Base-by-base conservation (phyloP, 2,113 vertebrate species). In the Rhizomys pruinosus region DNA sequence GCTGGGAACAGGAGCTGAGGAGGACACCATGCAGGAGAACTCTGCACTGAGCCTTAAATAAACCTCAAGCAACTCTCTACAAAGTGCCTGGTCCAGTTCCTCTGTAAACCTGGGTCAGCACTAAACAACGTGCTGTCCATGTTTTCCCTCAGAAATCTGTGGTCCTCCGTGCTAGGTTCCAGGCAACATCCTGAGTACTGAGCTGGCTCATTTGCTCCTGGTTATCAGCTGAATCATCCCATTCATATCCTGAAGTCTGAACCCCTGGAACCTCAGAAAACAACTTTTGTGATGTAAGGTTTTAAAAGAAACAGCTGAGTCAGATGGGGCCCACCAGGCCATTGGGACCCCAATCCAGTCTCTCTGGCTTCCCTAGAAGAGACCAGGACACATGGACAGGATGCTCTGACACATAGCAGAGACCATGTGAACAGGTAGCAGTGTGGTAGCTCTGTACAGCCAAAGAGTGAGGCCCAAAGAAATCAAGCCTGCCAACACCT, bases 141-240 rank as follows among this genome's bases (percentile, higher is more conserved):
- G 1, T 15, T 44, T 57, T 86, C 39, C 55, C 73, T 66, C 34
- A 22, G 47, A 55, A 78, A 8, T 16, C 22, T 0, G 0, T 42
- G 64, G 34, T 22, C 39, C 29, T 27, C 0, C 0, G 2, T 37
- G 0, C 39, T 34, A 1, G 79, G 5, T 34, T 74, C 61, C 22
- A 10, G 61, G 29, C 73, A 34, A 27, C 52, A 42, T 71, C 55
- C 55, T 72, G 29, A 84, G 52, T 27, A 59, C 27, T 80, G 68
- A 0, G 0, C 20, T 64, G 57, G 64, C 27, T 81, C 68, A 25
- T 63, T 89, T 64, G 11, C 39, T 66, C 39, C 42, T 77, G 57
- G 37, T 11, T 34, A 37, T 20, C 59, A 57, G 37, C 13, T 29
- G 13, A 79, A 79, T 37, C 22, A 1, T 57, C 32, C 55, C 42